Evolutionary conservation across 2,797 vertebrate genomes (phyloP).

Genomic region (Cyclopterus lumpus): DNA sequence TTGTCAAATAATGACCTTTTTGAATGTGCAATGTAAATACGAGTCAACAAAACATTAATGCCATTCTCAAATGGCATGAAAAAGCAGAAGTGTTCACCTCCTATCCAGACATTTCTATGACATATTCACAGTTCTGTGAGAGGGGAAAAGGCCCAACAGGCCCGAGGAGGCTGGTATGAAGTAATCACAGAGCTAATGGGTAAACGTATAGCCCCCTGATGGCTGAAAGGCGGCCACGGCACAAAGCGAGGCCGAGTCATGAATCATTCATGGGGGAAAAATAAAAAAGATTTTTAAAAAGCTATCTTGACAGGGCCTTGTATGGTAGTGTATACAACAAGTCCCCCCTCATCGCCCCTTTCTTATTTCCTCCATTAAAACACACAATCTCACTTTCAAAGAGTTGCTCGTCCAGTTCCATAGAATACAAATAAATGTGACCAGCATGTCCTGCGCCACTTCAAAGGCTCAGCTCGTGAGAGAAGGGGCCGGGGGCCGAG

Average conservation of each 20-base stretch:
- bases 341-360: constrained; percentile 54
- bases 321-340: constrained; percentile 93
- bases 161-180: constrained; percentile 82
- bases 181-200: constrained; percentile 87
- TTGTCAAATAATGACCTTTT: constrained; percentile 10
- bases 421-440: constrained; percentile 88
- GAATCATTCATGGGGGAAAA: constrained; percentile 97
- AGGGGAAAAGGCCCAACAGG: constrained; percentile 71
- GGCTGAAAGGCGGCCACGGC: constrained; percentile 87
- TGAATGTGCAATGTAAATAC: constrained; percentile 26
- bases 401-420: constrained; percentile 87
- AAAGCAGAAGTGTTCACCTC: constrained; percentile 28
- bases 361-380: constrained; percentile 92
- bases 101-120: constrained; percentile 42
- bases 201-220: constrained; percentile 90
- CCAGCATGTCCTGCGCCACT: constrained; percentile 91
- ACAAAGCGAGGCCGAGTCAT: constrained; percentile 88
- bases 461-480: constrained; percentile 91
- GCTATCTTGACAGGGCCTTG: constrained; percentile 90
- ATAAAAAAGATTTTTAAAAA: constrained; percentile 93
- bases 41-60: constrained; percentile 23
- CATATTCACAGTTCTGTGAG: constrained; percentile 77
- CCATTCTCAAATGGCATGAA: constrained; percentile 21
- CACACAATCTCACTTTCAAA: constrained; percentile 87
- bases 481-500: constrained; percentile 87